Conservation (phyloP, 2,888 invertebrate species). For the Torymus aiolomorphi region DNA sequence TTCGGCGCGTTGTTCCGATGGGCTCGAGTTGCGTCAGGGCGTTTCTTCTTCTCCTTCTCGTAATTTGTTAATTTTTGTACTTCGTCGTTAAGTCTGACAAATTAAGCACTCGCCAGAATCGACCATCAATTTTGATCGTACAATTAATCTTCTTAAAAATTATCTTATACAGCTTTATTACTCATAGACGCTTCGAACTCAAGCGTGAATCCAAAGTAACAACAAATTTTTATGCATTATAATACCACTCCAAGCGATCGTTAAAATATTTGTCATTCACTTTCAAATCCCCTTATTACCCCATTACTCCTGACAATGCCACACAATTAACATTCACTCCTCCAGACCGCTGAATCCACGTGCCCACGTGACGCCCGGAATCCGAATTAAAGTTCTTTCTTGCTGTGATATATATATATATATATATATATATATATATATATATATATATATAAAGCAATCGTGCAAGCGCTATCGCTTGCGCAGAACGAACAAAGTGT, state of each 20-base stretch:
- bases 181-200: too few species aligned
- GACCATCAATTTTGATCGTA: too few species aligned
- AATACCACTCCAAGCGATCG: background rate
- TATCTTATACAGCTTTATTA: too few species aligned
- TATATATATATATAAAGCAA: constrained; percentile 24
- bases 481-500: constrained; percentile 58
- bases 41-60: background rate
- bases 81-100: constrained; percentile 1
- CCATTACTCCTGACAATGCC: constrained; percentile 6
- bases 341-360: constrained; percentile 3
- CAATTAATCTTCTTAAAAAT: too few species aligned
- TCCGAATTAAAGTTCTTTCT: constrained; percentile 38
- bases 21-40: background rate
- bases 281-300: background rate
- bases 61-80: constrained; percentile 20
- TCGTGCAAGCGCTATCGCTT: constrained; percentile 21
- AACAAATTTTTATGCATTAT: background rate
- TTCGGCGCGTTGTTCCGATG: background rate
- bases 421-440: too few species aligned
- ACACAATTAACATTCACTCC: background rate
- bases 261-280: constrained; percentile 6
- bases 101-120: background rate
- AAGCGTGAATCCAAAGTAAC: too few species aligned
- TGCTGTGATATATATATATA: too few species aligned
- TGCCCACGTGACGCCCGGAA: background rate